Percentiles rank a stretch among this genome's conserved stretches.
phyloP scores from a whole-genome alignment of 23 tunicate species.

The Corella eumyota region DNA sequence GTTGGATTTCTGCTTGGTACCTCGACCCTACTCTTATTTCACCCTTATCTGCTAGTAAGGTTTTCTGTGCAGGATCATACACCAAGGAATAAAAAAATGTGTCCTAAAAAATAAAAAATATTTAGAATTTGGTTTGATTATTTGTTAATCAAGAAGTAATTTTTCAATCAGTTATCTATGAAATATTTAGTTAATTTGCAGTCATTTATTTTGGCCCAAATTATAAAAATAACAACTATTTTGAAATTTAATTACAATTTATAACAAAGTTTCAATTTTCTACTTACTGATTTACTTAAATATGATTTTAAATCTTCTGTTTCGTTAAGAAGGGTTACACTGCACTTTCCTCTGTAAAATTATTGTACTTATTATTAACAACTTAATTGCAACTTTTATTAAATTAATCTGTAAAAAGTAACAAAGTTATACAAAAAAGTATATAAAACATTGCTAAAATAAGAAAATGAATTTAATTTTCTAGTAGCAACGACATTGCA shows the following conservation, averaged over 20 bases:
- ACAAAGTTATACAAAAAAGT: no score
- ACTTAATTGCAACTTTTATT: not conserved
- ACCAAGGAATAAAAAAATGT: conserved; percentile 90
- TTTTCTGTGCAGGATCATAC: conserved; percentile 95
- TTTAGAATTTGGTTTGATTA: not conserved
- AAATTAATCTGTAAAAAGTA: no score
- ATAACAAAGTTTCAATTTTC: not conserved
- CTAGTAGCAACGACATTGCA: no score
- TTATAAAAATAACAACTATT: conserved; percentile 10
- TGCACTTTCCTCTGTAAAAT: conserved; percentile 86
- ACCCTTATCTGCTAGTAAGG: conserved; percentile 91
- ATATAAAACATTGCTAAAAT: no score
- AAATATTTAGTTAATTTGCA: not conserved
- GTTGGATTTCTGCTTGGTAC: conserved; percentile 77
- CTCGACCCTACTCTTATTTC: conserved; percentile 93
- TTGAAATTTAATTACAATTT: no score
- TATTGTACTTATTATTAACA: not conserved
- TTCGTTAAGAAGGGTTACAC: conserved; percentile 86
- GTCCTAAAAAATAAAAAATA: conserved; percentile 36
- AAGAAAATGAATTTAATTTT: no score
- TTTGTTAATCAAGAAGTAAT: not conserved
- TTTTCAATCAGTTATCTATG: not conserved
- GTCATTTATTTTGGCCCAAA: not conserved
- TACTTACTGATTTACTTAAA: conserved; percentile 44
- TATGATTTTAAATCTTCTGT: conserved; percentile 89